A percentile compares a stretch with the other conserved stretches of the same genome.
phyloP scores from a whole-genome alignment of 2,888 invertebrate genomes.

The Heteromyza rotundicornis region DNA sequence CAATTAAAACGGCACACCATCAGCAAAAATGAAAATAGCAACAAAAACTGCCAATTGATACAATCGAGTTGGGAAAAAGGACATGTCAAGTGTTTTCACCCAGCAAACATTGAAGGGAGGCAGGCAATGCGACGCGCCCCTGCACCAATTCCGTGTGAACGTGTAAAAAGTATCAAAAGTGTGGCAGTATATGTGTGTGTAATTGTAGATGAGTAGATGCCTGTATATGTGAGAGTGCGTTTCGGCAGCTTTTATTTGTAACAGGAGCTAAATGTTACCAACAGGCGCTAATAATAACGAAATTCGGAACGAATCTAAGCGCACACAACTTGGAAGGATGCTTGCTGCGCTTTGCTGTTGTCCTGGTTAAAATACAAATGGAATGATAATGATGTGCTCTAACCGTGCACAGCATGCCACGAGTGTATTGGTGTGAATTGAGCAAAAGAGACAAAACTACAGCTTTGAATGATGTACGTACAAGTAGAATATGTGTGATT shows the following conservation, averaged over 20 bases:
- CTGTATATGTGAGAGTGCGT: not conserved
- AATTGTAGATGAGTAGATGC: no score
- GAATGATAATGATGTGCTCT: conserved; percentile 57
- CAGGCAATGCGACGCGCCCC: not conserved
- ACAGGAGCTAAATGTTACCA: no score
- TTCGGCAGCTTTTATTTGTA: not conserved
- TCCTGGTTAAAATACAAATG: conserved; percentile 55
- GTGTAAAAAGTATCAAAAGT: not conserved
- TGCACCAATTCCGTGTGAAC: not conserved
- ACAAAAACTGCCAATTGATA: no score
- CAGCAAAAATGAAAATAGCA: no score
- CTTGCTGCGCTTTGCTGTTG: conserved; percentile 39
- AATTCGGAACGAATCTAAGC: no score
- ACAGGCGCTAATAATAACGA: no score
- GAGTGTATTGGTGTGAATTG: conserved; percentile 10
- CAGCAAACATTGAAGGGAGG: not conserved
- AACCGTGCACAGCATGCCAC: conserved; percentile 17
- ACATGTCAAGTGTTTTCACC: not conserved
- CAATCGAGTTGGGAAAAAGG: no score
- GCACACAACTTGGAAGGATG: not conserved
- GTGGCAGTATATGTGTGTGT: not conserved
- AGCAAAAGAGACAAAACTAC: not conserved
- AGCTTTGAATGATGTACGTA: no score
- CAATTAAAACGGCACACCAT: no score
- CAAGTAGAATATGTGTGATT: not conserved